Evolutionary conservation across 1,140 invertebrate genomes (phyloP).

Genomic region (Papilio machaon): DNA sequence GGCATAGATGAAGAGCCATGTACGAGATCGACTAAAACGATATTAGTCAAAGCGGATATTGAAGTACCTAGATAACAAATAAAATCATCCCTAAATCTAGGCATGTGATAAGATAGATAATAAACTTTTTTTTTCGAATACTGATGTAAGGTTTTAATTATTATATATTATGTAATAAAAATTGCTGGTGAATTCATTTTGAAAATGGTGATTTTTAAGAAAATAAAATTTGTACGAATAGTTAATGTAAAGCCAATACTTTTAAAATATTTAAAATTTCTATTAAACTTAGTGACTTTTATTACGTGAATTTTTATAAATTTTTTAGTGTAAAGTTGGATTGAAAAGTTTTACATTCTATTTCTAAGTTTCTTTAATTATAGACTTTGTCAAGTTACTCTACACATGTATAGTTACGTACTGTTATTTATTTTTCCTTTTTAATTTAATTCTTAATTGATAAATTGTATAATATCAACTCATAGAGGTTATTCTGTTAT

Average conservation of each 20-base stretch:
- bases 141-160: conserved; percentile 15
- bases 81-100: conserved; percentile 13
- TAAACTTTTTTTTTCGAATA: conserved; percentile 25
- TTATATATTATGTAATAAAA: neutral
- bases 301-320: neutral
- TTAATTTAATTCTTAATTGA: too few species aligned
- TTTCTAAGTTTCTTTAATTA: neutral
- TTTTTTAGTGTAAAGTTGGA: neutral
- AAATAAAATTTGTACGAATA: neutral
- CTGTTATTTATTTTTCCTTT: too few species aligned
- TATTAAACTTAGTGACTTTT: neutral
- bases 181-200: conserved; percentile 3
- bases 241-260: neutral
- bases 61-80: conserved; percentile 69
- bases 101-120: conserved; percentile 37
- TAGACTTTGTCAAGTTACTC: too few species aligned
- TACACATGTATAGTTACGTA: too few species aligned
- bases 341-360: neutral
- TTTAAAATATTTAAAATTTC: neutral
- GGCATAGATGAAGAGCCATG: conserved; percentile 51
- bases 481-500: neutral
- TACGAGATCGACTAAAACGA: conserved; percentile 48
- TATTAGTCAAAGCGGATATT: conserved; percentile 66
- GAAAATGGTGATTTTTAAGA: neutral
- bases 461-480: neutral